A percentile compares a stretch with the other conserved stretches of the same genome.
Evolutionary conservation across 2,113 vertebrate genomes (phyloP).

Genomic region (Spilogale gracilis): DNA sequence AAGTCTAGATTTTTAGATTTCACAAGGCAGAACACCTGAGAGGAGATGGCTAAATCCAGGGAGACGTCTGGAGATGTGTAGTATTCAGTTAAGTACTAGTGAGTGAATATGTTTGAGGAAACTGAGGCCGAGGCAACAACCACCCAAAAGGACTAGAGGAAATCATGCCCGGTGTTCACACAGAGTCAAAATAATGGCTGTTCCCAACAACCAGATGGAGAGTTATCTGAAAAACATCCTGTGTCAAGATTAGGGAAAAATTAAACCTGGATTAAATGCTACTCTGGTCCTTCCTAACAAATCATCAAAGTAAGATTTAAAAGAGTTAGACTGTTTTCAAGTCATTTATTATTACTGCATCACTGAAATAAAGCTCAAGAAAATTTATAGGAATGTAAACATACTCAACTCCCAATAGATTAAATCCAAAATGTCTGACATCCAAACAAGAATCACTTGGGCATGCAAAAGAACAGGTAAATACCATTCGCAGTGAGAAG

Average conservation of each 20-base stretch:
- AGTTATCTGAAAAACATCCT: not conserved
- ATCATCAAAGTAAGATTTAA: not conserved
- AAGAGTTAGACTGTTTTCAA: not conserved
- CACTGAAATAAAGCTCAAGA: not conserved
- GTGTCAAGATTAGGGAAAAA: not conserved
- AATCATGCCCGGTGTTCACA: not conserved
- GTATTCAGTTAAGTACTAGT: not conserved
- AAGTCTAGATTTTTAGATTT: not conserved
- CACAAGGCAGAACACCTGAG: not conserved
- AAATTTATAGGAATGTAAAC: not conserved
- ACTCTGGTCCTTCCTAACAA: not conserved
- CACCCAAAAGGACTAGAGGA: not conserved
- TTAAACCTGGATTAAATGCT: not conserved
- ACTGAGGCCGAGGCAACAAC: not conserved
- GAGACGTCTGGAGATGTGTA: not conserved
- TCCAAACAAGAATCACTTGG: not conserved
- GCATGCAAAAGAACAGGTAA: not conserved
- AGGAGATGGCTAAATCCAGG: not conserved
- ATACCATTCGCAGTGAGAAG: not conserved
- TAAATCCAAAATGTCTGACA: not conserved
- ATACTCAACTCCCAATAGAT: not conserved
- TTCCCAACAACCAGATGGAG: not conserved
- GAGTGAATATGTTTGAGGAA: not conserved
- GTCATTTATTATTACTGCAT: not conserved
- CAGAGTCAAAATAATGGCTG: not conserved